A percentile compares a stretch with the other conserved stretches of the same genome.
phyloP scores from a whole-genome alignment of 2,888 invertebrate genomes.

The Limnephilus lunatus region DNA sequence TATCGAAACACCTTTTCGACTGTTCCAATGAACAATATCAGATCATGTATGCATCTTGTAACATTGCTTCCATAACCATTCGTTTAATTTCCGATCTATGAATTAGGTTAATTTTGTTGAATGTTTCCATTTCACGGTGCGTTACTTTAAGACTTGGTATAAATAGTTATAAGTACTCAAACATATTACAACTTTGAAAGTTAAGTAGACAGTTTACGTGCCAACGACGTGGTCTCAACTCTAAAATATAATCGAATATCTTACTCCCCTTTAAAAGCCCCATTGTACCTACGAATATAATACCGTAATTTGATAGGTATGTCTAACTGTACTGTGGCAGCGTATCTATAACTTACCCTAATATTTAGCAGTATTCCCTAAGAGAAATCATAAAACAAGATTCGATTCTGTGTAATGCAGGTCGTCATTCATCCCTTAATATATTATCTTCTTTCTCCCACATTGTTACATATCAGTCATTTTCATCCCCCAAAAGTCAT shows the following conservation, averaged over 20 bases:
- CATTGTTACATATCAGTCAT: slow-evolving; percentile 18
- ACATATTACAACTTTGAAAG: background rate
- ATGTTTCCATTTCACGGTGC: background rate
- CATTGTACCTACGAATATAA: background rate
- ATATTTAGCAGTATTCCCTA: slow-evolving; percentile 63
- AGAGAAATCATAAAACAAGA: slow-evolving; percentile 65
- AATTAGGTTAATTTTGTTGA: background rate
- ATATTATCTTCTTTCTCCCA: slow-evolving; percentile 15
- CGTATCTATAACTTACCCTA: slow-evolving; percentile 47
- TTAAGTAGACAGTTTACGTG: background rate
- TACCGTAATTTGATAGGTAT: background rate
- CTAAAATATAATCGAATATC: background rate
- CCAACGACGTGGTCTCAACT: background rate
- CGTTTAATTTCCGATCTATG: background rate
- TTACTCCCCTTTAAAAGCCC: background rate
- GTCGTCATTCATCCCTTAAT: slow-evolving; percentile 22
- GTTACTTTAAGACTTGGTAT: background rate
- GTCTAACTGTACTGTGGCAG: background rate
- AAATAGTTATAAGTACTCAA: background rate
- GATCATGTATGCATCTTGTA: background rate
- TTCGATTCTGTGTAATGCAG: slow-evolving; percentile 64
- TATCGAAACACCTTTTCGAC: background rate
- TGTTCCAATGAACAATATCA: no score
- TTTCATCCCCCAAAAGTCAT: slow-evolving; percentile 38
- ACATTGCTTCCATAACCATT: background rate